Evolutionary conservation across 2,888 invertebrate species (phyloP).

Genomic region (Magallana nippona): DNA sequence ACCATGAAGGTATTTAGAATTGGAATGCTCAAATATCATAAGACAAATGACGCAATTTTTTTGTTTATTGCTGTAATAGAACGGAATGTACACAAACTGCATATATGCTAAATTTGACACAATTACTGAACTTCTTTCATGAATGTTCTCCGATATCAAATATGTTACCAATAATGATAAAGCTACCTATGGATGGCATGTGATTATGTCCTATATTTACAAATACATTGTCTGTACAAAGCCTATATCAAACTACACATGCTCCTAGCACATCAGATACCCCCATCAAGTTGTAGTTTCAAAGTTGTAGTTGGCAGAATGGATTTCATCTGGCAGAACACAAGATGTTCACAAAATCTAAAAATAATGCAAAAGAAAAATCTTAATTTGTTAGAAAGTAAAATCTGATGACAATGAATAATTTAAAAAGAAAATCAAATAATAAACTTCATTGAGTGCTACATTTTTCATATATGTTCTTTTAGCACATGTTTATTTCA

Average conservation of each 20-base stretch:
- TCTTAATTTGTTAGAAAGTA: too few species aligned
- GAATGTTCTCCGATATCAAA: neutral
- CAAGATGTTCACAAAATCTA: slow-evolving; percentile 45
- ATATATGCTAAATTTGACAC: neutral
- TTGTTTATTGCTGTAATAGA: neutral
- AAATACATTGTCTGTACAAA: neutral
- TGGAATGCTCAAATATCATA: too few species aligned
- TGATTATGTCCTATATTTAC: slow-evolving; percentile 16
- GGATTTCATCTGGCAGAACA: slow-evolving; percentile 20
- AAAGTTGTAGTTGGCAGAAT: neutral
- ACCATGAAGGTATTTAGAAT: too few species aligned
- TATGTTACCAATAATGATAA: neutral
- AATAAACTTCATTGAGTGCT: too few species aligned
- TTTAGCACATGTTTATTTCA: too few species aligned
- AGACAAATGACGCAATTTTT: too few species aligned
- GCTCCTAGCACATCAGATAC: slow-evolving; percentile 6
- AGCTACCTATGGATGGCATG: neutral
- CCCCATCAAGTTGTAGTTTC: neutral
- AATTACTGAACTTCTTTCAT: neutral
- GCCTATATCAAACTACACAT: neutral
- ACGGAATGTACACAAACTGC: slow-evolving; percentile 22
- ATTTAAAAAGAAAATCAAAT: too few species aligned
- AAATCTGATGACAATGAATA: too few species aligned
- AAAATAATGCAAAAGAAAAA: neutral
- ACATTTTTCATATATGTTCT: too few species aligned